Evolutionary conservation across 1,140 invertebrate species (phyloP), one percentile per base, ranked within the genome.

Genomic region (Calephelis virginiensis): DNA sequence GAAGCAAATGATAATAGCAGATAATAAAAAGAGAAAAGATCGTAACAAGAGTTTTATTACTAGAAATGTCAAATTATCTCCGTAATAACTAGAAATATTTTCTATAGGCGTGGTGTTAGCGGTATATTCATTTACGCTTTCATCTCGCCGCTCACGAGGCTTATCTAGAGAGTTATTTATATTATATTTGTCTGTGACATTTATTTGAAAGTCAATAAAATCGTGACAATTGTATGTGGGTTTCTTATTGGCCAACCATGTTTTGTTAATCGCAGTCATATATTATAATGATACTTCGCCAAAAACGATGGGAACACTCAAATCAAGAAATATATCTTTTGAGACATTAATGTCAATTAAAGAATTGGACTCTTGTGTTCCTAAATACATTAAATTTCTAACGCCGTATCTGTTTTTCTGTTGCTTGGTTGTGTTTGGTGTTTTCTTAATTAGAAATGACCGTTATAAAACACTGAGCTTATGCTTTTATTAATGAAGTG

Each of bases 261-360:
- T 43, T 56, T 56, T 56, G 12, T 56, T 56, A 56, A 56, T 56
- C 50, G 50, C 50, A 11, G 11, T 56, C 14, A 37, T 56, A 56
- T 56, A 56, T 56, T 56, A 56, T 56, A 37, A 59, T 38, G 13
- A 28, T 9, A 37, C 53, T 12, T 59, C 28, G 28, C 53, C 53
- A 59, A 59, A 59, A 37, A 59, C 14, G 53, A 12, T 9, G 13
- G 11, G 17, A 59, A 59, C 53, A 59, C 17, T 59, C 28, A 59
- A 59, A 59, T 38, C 37, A 59, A 59, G 53, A 59, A 59, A 59
- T 59, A 59, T 59, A 59, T 59, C 53, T 37, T 59, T 37, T 8
- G 28, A 8, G 6, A 56, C 28, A 6, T 59, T 59, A 38, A 37
- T 59, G 28, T 59, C 53, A 59, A 37, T 59, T 12, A 59, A 38